phyloP scores from a whole-genome alignment of 2,888 invertebrate species.

The Drosophila conformis region DNA sequence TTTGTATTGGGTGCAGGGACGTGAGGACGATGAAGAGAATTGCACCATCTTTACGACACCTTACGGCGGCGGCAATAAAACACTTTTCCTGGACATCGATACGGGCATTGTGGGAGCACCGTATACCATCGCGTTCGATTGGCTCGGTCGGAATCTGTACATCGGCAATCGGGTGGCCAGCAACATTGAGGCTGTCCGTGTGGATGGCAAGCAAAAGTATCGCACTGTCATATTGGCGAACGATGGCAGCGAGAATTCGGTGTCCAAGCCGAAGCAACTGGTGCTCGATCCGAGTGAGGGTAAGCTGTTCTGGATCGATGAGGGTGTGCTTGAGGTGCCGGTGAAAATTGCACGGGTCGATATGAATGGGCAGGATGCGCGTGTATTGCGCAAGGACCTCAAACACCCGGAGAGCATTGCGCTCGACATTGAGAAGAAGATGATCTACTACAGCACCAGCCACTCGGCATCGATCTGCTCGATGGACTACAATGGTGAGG shows the following conservation, averaged over 20 bases:
- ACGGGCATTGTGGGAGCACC: conserved; percentile 96
- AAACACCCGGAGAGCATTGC: conserved; percentile 92
- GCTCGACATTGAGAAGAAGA: conserved; percentile 92
- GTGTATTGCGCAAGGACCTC: conserved; percentile 89
- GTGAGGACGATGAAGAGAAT: conserved; percentile 91
- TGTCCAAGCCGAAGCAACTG: conserved; percentile 94
- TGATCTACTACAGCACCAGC: conserved; percentile 94
- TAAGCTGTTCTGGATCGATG: conserved; percentile 97
- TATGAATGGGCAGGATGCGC: conserved; percentile 95
- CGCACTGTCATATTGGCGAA: conserved; percentile 95
- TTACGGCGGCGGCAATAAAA: conserved; percentile 93
- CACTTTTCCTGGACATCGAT: conserved; percentile 92
- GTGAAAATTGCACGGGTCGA: conserved; percentile 95
- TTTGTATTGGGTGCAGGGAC: conserved; percentile 94
- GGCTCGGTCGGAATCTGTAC: conserved; percentile 97
- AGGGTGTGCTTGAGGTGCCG: conserved; percentile 95
- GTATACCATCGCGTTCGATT: conserved; percentile 96
- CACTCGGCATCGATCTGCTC: conserved; percentile 90
- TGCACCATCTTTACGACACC: conserved; percentile 94
- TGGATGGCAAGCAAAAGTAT: conserved; percentile 93
- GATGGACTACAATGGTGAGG: conserved; percentile 90
- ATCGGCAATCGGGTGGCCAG: conserved; percentile 95
- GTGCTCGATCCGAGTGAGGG: conserved; percentile 97
- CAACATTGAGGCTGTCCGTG: conserved; percentile 94
- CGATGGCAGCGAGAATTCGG: conserved; percentile 93